Conservation (phyloP, 2,797 vertebrate genomes). For the Podarcis siculus region DNA sequence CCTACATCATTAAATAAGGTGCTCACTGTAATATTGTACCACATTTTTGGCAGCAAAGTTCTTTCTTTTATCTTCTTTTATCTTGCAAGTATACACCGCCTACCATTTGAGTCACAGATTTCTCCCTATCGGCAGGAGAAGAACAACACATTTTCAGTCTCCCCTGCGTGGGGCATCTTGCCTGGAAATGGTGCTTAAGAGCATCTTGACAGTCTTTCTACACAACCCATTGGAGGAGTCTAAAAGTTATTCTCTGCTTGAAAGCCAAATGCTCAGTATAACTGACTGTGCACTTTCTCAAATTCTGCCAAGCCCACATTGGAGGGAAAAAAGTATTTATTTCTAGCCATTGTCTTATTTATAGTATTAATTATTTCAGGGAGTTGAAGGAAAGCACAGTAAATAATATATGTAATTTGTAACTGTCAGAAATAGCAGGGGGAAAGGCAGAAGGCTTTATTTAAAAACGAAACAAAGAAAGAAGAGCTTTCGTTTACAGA, state of each 20-base stretch:
- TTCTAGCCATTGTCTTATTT: slow-evolving; percentile 31
- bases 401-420: slow-evolving; percentile 72
- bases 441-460: slow-evolving; percentile 51
- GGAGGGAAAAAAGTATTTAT: slow-evolving; percentile 5
- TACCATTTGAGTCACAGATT: not conserved
- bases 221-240: not conserved
- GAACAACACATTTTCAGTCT: not conserved
- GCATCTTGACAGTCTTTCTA: not conserved
- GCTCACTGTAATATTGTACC: not conserved
- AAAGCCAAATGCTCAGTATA: not conserved
- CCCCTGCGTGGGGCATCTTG: not conserved
- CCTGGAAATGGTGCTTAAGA: not conserved
- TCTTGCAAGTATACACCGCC: not conserved
- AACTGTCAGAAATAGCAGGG: slow-evolving; percentile 62
- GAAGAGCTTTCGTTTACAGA: slow-evolving; percentile 66
- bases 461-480: not conserved
- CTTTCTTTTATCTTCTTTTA: not conserved
- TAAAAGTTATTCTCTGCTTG: not conserved
- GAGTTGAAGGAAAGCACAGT: slow-evolving; percentile 30
- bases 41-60: not conserved
- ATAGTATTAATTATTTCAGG: slow-evolving; percentile 19
- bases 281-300: not conserved
- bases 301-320: slow-evolving; percentile 35
- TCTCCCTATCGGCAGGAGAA: not conserved
- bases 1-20: not conserved